A percentile compares a stretch with the other conserved stretches of the same genome.
Conservation (phyloP, 92 coral and sea anemone species). For the Ricordea florida region DNA sequence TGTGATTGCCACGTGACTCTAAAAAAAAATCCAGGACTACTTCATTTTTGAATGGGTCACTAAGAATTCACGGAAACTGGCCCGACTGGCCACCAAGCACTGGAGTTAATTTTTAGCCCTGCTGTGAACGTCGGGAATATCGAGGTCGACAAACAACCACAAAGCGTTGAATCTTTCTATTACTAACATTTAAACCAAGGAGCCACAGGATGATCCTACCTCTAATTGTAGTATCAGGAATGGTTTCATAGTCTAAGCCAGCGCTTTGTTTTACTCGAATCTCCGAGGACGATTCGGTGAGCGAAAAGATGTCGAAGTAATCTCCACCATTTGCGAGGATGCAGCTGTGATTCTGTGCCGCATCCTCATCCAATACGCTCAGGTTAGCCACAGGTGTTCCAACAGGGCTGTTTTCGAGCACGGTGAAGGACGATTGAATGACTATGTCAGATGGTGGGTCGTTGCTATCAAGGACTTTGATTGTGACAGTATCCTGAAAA, state of each 20-base stretch:
- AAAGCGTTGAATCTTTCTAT: too few species aligned
- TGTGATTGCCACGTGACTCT: too few species aligned
- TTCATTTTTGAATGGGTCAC: too few species aligned
- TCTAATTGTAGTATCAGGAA: constrained; percentile 24
- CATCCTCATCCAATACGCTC: constrained; percentile 84
- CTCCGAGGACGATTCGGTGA: constrained; percentile 39
- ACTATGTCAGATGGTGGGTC: constrained; percentile 62
- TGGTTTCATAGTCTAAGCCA: constrained; percentile 74
- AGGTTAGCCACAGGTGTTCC: constrained; percentile 78
- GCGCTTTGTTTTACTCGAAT: constrained; percentile 66
- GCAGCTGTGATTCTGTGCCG: constrained; percentile 73
- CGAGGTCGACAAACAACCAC: too few species aligned
- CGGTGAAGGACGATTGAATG: constrained; percentile 39
- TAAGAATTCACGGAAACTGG: too few species aligned
- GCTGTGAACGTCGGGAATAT: too few species aligned
- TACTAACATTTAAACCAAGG: background rate
- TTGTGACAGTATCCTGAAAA: constrained; percentile 37
- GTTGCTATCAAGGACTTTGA: constrained; percentile 70
- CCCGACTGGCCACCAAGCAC: too few species aligned
- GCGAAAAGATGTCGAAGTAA: constrained; percentile 35
- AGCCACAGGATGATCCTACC: constrained; percentile 35
- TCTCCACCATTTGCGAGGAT: constrained; percentile 49
- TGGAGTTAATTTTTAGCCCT: too few species aligned
- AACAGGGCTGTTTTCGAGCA: constrained; percentile 79
- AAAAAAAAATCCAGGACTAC: too few species aligned